These are phyloP conservation scores for Toxostoma redivivum DNA, from an alignment of 2,113 vertebrate genomes.

Conservation along the genomic window DNA sequence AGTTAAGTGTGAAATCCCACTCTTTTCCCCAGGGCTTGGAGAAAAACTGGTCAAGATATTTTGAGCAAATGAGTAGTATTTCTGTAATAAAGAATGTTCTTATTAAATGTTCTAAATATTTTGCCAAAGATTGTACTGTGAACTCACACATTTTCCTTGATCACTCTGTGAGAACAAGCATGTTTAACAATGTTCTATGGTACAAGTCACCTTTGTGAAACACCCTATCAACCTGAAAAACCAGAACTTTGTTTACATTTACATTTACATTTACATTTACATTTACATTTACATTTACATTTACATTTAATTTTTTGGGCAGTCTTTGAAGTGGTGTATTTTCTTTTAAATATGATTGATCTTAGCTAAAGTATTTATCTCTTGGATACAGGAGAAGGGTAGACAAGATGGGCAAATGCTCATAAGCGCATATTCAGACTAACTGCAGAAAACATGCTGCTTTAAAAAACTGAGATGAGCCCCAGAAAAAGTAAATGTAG, in stretches of 20 bases:
- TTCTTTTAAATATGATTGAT: not conserved
- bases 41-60: not conserved
- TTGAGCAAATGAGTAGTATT: not conserved
- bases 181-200: not conserved
- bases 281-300: not conserved
- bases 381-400: not conserved
- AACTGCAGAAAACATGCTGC: not conserved
- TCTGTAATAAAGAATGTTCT: not conserved
- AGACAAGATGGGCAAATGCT: not conserved
- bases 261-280: not conserved
- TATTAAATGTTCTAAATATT: not conserved
- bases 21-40: not conserved
- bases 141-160: not conserved
- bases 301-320: not conserved
- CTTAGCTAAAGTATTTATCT: not conserved
- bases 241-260: not conserved
- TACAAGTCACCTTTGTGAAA: not conserved
- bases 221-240: not conserved
- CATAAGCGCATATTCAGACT: not conserved
- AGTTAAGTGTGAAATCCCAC: not conserved
- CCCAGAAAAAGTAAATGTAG: not conserved
- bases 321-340: accelerated
- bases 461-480: not conserved
- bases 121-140: not conserved
- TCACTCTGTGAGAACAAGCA: not conserved